phyloP scores from a whole-genome alignment of 2,797 vertebrate species.

The Centroberyx gerrardi region DNA sequence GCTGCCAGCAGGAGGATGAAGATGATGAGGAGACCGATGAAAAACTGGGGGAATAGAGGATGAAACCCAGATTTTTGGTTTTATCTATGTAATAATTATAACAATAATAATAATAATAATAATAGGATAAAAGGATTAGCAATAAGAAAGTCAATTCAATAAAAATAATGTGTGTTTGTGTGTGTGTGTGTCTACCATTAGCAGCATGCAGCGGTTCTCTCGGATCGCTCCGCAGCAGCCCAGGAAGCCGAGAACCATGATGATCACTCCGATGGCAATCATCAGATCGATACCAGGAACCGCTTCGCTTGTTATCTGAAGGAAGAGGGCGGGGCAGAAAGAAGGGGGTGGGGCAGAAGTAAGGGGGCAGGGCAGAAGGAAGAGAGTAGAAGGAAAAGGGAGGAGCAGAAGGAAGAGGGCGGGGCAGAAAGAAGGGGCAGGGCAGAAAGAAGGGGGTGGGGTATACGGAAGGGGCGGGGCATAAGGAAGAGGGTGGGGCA shows the following conservation, averaged over 20 bases:
- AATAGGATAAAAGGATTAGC: too few relatives aligned
- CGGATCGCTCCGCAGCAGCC: slow-evolving; percentile 91
- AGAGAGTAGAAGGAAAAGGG: too few relatives aligned
- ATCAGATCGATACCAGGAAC: slow-evolving; percentile 80
- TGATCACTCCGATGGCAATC: slow-evolving; percentile 88
- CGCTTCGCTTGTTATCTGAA: slow-evolving; percentile 53
- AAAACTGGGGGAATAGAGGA: slow-evolving; percentile 84
- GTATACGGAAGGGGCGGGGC: too few relatives aligned
- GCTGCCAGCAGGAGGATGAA: slow-evolving; percentile 88
- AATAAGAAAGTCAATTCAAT: too few relatives aligned
- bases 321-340: not conserved
- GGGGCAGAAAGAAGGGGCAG: too few relatives aligned
- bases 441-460: too few relatives aligned
- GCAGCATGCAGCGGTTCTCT: slow-evolving; percentile 90
- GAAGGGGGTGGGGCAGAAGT: too few relatives aligned
- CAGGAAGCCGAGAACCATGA: slow-evolving; percentile 92
- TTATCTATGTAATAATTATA: too few relatives aligned
- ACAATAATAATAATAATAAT: not conserved
- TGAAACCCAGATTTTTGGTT: not conserved
- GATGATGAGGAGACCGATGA: slow-evolving; percentile 89
- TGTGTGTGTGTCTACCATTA: slow-evolving; percentile 81
- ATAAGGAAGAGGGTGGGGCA: too few relatives aligned
- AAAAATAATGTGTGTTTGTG: not conserved
- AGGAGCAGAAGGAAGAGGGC: too few relatives aligned
- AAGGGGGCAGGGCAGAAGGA: too few relatives aligned